These are phyloP conservation scores for Diuraphis noxia DNA, from an alignment of 1,140 invertebrate genomes.

Conservation along the genomic window DNA sequence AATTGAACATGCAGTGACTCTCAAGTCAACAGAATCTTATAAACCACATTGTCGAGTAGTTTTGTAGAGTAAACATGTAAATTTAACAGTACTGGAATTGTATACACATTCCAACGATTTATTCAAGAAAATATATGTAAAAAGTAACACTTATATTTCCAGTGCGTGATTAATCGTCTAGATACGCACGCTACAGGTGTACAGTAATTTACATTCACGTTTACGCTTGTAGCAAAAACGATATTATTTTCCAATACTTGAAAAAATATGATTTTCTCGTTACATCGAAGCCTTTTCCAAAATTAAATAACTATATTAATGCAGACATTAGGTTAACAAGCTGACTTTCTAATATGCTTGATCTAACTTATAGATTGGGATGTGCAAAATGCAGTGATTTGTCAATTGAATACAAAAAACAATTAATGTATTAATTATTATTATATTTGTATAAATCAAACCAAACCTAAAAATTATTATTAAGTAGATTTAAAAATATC, in stretches of 20 bases:
- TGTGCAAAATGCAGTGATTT: not conserved
- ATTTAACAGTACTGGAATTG: conserved; percentile 19
- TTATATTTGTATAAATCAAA: not conserved
- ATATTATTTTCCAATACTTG: not conserved
- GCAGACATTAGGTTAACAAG: not conserved
- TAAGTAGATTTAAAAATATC: not conserved
- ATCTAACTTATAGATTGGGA: not conserved
- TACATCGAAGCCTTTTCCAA: not conserved
- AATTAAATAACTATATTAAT: not conserved
- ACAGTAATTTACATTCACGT: conserved; percentile 21
- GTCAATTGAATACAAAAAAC: not conserved
- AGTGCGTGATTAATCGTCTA: conserved; percentile 33
- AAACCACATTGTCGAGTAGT: not conserved
- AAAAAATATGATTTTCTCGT: not conserved
- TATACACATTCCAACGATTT: conserved; percentile 1
- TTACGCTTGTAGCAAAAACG: not conserved
- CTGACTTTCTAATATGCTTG: not conserved
- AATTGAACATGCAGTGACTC: not conserved
- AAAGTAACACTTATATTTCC: conserved; percentile 19
- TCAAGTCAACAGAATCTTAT: not conserved
- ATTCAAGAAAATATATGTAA: conserved; percentile 21
- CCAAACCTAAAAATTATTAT: not conserved
- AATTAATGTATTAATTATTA: no score
- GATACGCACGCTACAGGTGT: conserved; percentile 6
- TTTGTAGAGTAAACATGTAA: conserved; percentile 1